Evolutionary conservation across 2,888 invertebrate genomes (phyloP).

Genomic region (Dicranocentrus wangi): DNA sequence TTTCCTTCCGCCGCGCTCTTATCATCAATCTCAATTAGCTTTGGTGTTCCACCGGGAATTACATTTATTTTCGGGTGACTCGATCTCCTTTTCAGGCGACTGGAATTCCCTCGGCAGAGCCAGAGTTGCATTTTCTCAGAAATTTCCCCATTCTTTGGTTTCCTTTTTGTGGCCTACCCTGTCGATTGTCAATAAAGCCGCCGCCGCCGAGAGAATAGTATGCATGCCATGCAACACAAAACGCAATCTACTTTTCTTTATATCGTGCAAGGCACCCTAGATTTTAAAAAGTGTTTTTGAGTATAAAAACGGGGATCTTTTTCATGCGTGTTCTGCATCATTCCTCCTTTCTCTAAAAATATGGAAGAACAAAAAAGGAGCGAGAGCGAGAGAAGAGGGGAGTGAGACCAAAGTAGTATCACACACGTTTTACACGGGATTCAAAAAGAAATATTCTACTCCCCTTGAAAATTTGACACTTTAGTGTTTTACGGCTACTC

Average conservation of each 20-base stretch:
- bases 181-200: too few relatives aligned
- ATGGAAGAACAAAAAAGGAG: constrained; percentile 22
- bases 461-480: constrained; percentile 61
- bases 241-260: too few relatives aligned
- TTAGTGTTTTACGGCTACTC: constrained; percentile 57
- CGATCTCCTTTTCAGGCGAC: too few relatives aligned
- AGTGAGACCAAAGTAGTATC: constrained; percentile 37
- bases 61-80: too few relatives aligned
- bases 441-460: constrained; percentile 36
- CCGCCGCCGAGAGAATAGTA: too few relatives aligned
- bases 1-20: constrained; percentile 14
- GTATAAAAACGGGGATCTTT: constrained; percentile 46
- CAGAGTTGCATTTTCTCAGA: too few relatives aligned
- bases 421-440: constrained; percentile 45
- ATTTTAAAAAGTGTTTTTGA: too few relatives aligned
- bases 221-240: too few relatives aligned
- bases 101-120: too few relatives aligned
- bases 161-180: too few relatives aligned
- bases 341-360: constrained; percentile 36
- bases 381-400: constrained; percentile 32
- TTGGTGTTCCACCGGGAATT: constrained; percentile 55
- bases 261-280: too few relatives aligned
- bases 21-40: constrained; percentile 63
- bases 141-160: too few relatives aligned
- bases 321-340: constrained; percentile 28